phyloP scores from a whole-genome alignment of 2,113 vertebrate genomes.

The Ptilorrhoa leucosticta region DNA sequence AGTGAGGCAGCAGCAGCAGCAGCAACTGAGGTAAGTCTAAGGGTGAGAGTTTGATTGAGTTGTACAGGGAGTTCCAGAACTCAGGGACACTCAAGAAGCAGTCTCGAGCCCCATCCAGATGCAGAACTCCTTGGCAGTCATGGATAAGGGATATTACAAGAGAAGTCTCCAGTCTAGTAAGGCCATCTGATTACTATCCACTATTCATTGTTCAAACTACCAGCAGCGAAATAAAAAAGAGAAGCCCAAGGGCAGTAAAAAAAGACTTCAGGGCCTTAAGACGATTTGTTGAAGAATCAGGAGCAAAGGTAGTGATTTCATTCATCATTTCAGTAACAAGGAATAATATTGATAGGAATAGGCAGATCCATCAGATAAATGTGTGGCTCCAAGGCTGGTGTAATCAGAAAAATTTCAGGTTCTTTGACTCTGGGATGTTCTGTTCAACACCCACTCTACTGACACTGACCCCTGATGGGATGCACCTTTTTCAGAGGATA shows the following conservation, averaged over 20 bases:
- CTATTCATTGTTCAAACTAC: not conserved
- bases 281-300: not conserved
- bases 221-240: not conserved
- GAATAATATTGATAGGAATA: not conserved
- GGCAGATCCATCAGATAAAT: not conserved
- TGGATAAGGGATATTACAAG: not conserved
- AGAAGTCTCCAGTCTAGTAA: not conserved
- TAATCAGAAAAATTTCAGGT: not conserved
- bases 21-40: not conserved
- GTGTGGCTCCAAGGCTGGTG: not conserved
- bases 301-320: not conserved
- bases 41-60: not conserved
- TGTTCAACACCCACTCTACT: no score
- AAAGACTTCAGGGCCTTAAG: not conserved
- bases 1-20: not conserved
- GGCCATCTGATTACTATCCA: not conserved
- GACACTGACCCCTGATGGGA: not conserved
- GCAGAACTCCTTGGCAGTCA: not conserved
- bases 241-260: not conserved
- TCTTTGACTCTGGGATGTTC: not conserved
- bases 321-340: not conserved
- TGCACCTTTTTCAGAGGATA: not conserved
- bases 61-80: no score
- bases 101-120: not conserved
- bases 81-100: not conserved